Base-by-base conservation (phyloP, 2,888 invertebrate species). In the Drosophila hamatofila region DNA sequence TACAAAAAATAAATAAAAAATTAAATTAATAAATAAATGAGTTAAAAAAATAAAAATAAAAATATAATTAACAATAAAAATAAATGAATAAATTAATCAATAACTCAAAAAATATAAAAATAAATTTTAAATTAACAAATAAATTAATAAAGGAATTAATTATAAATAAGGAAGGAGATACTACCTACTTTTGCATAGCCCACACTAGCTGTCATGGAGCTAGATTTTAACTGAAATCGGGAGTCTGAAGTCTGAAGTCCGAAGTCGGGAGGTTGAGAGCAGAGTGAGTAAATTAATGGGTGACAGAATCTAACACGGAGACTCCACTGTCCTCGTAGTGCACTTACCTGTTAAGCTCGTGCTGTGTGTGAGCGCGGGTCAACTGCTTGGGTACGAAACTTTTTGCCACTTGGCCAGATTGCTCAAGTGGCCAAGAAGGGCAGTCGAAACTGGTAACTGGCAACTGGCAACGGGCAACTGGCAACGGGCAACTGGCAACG, bases 361-460 rank as follows among this genome's bases (percentile, higher is more conserved):
- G 49, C 57, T 62, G 68, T 70, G 69, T 42, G 60, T 55, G 57
- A 49, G 73, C 61, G 58, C 18, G 65, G 73, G 75, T 72, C 81
- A 85, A 79, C 80, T 80, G 65, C 79, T 88, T 81, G 71, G 80
- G 81, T 60, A 72, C 63, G 59, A 74, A 84, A 87, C 72, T 89
- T 86, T 89, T 89, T 67, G 61, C 76, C 74, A 81, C 89, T 84
- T 89, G 84, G 85, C 80, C 88, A 75, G 80, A 81, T 79, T 77
- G 80, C 72, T 81, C 72, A 75, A 84, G 85, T 75, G 65, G 46
- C 64, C 52, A 59, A 67, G 48, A 55, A 64, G 70, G 60, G 62
- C 63, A 72, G 66, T 57, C 60, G 58, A 71, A 62, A 67, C 80
- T 61, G 69, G 59, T 23, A 60, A 63, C 67, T 70, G 65, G 63